phyloP scores from a whole-genome alignment of 2,797 vertebrate genomes.

The Pristis pectinata region DNA sequence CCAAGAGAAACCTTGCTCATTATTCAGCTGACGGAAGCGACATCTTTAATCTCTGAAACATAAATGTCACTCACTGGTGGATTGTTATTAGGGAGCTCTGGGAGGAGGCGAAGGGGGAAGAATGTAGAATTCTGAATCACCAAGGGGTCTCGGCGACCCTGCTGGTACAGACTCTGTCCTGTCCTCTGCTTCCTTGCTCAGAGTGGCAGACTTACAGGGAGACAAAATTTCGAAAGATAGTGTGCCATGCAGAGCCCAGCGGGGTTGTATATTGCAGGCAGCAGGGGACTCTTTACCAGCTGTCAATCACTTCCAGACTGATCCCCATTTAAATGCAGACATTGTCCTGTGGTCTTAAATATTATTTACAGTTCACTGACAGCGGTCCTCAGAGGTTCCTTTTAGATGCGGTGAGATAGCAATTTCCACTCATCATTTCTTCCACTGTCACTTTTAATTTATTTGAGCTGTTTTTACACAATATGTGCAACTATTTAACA shows the following conservation, averaged over 20 bases:
- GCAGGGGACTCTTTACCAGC: neutral
- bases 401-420: neutral
- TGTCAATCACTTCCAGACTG: constrained; percentile 10
- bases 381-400: neutral
- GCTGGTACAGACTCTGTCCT: constrained; percentile 56
- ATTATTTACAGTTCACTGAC: constrained; percentile 24
- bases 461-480: constrained; percentile 30
- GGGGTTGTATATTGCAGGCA: too few species aligned
- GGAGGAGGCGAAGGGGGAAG: constrained; percentile 36
- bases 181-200: constrained; percentile 46
- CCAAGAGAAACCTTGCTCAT: constrained; percentile 1
- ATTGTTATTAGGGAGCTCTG: constrained; percentile 37
- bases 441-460: constrained; percentile 29
- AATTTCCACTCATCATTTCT: constrained; percentile 19
- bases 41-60: constrained; percentile 48
- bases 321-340: constrained; percentile 31
- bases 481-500: neutral
- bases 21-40: constrained; percentile 40
- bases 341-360: constrained; percentile 3
- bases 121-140: too few species aligned
- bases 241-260: neutral
- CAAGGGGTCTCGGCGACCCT: constrained; percentile 41
- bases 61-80: constrained; percentile 52
- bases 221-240: constrained; percentile 42
- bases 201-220: constrained; percentile 43